Evolutionary conservation across 2,113 vertebrate genomes (phyloP).

Genomic region (Neogobius melanostomus): DNA sequence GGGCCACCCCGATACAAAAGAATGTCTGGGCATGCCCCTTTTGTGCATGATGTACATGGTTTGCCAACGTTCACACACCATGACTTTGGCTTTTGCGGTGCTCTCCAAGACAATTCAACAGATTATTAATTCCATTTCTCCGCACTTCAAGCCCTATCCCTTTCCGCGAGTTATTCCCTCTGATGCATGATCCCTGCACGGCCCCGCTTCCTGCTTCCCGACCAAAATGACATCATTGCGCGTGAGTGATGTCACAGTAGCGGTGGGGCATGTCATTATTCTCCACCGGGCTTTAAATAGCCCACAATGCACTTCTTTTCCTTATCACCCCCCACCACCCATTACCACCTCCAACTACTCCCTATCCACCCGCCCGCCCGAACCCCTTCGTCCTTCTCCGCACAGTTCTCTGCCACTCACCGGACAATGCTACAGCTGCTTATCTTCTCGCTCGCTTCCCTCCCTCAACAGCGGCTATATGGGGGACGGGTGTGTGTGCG

Average conservation of each 20-base stretch:
- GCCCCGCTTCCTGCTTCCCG: neutral
- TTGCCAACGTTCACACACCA: too few relatives aligned
- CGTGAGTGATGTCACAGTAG: conserved; percentile 54
- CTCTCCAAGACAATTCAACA: neutral
- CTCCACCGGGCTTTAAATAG: conserved; percentile 50
- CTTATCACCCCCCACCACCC: conserved; percentile 23
- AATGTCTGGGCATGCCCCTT: too few relatives aligned
- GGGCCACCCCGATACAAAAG: too few relatives aligned
- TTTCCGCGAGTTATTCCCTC: neutral
- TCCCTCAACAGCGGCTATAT: conserved; percentile 15
- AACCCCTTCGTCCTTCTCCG: conserved; percentile 33
- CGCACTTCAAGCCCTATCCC: neutral
- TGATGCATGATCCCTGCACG: neutral
- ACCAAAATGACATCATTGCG: conserved; percentile 45
- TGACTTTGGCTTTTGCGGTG: neutral
- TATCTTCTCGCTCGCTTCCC: conserved; percentile 26
- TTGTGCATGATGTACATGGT: too few relatives aligned
- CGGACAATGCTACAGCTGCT: conserved; percentile 46
- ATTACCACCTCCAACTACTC: neutral
- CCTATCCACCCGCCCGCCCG: conserved; percentile 16
- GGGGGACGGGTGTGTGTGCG: neutral
- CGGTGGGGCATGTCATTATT: conserved; percentile 35
- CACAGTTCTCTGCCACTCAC: conserved; percentile 27
- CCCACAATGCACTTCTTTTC: conserved; percentile 14
- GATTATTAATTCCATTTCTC: neutral